Evolutionary conservation across 2,888 invertebrate genomes (phyloP).

Genomic region (Lepidochitona cinerea): DNA sequence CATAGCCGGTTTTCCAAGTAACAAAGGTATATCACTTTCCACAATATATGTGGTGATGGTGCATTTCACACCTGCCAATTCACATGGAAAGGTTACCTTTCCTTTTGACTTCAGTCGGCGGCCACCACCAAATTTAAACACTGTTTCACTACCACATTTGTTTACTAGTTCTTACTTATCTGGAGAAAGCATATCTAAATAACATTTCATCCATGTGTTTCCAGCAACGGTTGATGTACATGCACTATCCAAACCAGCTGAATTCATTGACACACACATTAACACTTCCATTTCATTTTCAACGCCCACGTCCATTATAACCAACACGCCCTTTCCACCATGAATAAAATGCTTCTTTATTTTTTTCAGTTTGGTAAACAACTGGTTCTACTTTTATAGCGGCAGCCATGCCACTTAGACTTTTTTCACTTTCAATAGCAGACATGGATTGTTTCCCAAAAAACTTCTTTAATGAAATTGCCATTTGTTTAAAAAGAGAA

Average conservation of each 20-base stretch:
- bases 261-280: too few species aligned
- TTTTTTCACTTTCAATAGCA: background rate
- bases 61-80: slow-evolving; percentile 20
- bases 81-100: slow-evolving; percentile 22
- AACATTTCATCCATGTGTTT: background rate
- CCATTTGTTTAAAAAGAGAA: background rate
- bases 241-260: too few species aligned
- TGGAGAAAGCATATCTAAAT: background rate
- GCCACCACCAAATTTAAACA: background rate
- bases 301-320: too few species aligned
- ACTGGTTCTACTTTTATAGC: too few species aligned
- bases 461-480: background rate
- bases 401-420: too few species aligned
- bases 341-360: too few species aligned
- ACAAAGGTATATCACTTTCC: slow-evolving; percentile 22
- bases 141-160: background rate
- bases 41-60: slow-evolving; percentile 28
- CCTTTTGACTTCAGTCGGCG: slow-evolving; percentile 11
- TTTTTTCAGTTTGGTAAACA: too few species aligned
- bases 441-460: background rate
- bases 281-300: too few species aligned
- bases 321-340: too few species aligned
- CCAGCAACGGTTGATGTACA: too few species aligned
- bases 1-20: slow-evolving; percentile 25
- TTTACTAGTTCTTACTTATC: too few species aligned